Conservation (phyloP, 2,797 vertebrate genomes). For the Percopsis omiscomaycus region DNA sequence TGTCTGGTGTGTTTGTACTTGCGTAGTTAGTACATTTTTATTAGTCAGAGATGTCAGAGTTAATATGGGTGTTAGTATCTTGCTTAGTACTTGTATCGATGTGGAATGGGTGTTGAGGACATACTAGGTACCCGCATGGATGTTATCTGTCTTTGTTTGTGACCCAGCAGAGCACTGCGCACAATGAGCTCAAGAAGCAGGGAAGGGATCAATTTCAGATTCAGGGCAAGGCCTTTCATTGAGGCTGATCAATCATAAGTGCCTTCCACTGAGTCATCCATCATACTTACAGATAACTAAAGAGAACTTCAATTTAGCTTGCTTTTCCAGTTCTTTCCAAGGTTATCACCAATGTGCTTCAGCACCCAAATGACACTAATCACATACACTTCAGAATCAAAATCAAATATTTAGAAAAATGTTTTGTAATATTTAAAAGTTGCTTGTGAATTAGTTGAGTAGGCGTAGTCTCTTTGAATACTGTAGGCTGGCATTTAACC, state of each 20-base stretch:
- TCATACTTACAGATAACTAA: slow-evolving; percentile 30
- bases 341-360: slow-evolving; percentile 39
- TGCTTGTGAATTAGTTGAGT: no score
- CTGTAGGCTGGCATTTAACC: background rate
- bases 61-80: no score
- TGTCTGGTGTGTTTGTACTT: no score
- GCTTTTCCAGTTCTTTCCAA: slow-evolving; percentile 28
- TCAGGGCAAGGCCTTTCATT: slow-evolving; percentile 33
- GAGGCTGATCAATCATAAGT: slow-evolving; percentile 44
- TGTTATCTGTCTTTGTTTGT: slow-evolving; percentile 63
- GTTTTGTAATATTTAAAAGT: background rate
- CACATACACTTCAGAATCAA: background rate
- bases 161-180: slow-evolving; percentile 27
- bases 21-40: no score
- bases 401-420: background rate
- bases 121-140: slow-evolving; percentile 46
- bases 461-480: background rate
- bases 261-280: slow-evolving; percentile 36
- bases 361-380: background rate
- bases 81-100: slow-evolving; percentile 27
- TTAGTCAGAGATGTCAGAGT: no score
- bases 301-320: slow-evolving; percentile 46
- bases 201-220: slow-evolving; percentile 53
- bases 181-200: slow-evolving; percentile 24
- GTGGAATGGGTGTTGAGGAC: slow-evolving; percentile 25